A percentile compares a stretch with the other conserved stretches of the same genome.
Conservation (phyloP, 1,140 invertebrate genomes). For the Gonatopus flavifemur region DNA sequence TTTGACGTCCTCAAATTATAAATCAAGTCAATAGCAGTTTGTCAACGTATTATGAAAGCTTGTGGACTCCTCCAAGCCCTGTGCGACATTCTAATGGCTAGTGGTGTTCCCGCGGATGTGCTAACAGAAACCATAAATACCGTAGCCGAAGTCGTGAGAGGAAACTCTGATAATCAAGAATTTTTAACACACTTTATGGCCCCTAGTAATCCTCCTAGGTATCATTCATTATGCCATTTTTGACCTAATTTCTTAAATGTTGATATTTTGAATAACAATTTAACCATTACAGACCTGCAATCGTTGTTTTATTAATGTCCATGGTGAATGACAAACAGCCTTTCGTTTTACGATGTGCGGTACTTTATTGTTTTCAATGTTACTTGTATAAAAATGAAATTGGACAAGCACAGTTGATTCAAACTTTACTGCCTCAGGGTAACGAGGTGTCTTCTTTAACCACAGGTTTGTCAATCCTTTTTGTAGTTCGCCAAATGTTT, state of each 20-base stretch:
- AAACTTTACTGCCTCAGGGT: conserved; percentile 86
- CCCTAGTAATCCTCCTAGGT: conserved; percentile 87
- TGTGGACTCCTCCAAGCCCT: conserved; percentile 80
- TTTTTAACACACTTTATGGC: conserved; percentile 90
- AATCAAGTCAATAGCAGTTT: conserved; percentile 63
- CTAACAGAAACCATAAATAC: conserved; percentile 95
- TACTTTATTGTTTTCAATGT: conserved; percentile 96
- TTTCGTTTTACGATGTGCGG: conserved; percentile 87
- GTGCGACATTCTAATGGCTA: conserved; percentile 90
- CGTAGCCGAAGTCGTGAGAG: conserved; percentile 92
- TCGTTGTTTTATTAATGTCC: conserved; percentile 94
- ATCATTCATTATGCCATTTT: no score
- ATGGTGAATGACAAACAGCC: conserved; percentile 99
- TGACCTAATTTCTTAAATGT: conserved; percentile 2
- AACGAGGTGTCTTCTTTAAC: conserved; percentile 70
- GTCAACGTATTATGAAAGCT: conserved; percentile 86
- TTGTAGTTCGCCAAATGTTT: not conserved
- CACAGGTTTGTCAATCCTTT: conserved; percentile 45
- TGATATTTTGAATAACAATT: no score
- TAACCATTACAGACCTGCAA: conserved; percentile 74
- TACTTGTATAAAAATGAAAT: conserved; percentile 92
- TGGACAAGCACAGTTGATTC: conserved; percentile 84
- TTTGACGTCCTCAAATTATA: no score
- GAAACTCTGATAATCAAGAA: conserved; percentile 88
- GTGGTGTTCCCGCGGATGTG: conserved; percentile 94